Evolutionary conservation across 1,140 invertebrate genomes (phyloP).

Genomic region (Drosophila kikkawai): DNA sequence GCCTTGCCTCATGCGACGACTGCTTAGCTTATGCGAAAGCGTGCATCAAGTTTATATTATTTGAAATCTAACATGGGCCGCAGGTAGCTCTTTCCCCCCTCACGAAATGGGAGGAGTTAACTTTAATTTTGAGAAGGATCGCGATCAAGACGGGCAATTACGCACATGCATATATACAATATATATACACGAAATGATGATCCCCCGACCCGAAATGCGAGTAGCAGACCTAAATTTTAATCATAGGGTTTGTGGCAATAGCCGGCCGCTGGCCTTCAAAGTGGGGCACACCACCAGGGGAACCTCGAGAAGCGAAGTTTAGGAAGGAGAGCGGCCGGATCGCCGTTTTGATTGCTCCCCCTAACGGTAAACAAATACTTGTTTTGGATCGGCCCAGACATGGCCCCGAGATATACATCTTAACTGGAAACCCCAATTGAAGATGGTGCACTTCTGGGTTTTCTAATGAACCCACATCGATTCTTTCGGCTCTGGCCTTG

Average conservation of each 20-base stretch:
- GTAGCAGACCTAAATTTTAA: conserved; percentile 72
- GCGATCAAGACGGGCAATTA: conserved; percentile 60
- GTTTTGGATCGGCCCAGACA: conserved; percentile 33
- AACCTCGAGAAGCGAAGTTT: neutral
- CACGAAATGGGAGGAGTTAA: conserved; percentile 18
- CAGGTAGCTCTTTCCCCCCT: conserved; percentile 29
- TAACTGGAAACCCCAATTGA: conserved; percentile 53
- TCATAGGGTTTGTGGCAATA: conserved; percentile 57
- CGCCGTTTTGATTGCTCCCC: conserved; percentile 66
- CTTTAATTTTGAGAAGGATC: conserved; percentile 66
- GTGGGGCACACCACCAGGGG: conserved; percentile 48
- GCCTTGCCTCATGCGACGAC: conserved; percentile 1
- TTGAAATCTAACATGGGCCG: conserved; percentile 34
- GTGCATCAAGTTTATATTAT: conserved; percentile 20
- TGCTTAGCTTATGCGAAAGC: conserved; percentile 8
- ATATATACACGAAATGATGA: conserved; percentile 17
- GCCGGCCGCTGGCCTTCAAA: conserved; percentile 68
- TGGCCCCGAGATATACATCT: conserved; percentile 54
- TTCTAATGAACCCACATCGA: conserved; percentile 9
- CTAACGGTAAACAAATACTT: conserved; percentile 72
- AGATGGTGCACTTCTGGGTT: conserved; percentile 16
- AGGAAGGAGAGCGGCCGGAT: conserved; percentile 2
- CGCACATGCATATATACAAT: conserved; percentile 58
- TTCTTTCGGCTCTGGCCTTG: conserved; percentile 13
- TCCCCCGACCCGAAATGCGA: conserved; percentile 4